These are phyloP conservation scores for Aphaenogaster ashmeadi DNA, from an alignment of 1,140 invertebrate genomes.

Conservation along the genomic window DNA sequence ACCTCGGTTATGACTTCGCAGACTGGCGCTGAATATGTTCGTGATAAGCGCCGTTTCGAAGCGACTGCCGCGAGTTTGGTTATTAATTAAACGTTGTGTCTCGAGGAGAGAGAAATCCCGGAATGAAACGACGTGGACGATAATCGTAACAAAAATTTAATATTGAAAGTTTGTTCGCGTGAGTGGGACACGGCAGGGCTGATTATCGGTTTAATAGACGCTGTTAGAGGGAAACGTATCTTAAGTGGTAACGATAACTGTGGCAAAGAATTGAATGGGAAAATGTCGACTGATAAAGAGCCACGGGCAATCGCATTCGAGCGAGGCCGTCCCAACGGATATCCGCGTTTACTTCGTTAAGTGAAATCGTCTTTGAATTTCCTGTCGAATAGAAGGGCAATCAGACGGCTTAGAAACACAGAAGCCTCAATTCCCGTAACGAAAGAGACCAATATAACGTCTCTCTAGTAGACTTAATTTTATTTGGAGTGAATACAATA, in stretches of 20 bases:
- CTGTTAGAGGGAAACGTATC: conserved; percentile 29
- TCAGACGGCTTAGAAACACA: conserved; percentile 31
- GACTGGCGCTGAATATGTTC: conserved; percentile 15
- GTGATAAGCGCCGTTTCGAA: conserved; percentile 40
- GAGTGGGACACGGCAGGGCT: background rate
- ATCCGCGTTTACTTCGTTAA: conserved; percentile 53
- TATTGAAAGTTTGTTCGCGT: conserved; percentile 28
- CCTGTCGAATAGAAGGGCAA: conserved; percentile 36
- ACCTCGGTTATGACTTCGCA: conserved; percentile 40
- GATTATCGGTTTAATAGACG: conserved; percentile 17
- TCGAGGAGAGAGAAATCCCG: background rate
- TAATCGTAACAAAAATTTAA: conserved; percentile 36
- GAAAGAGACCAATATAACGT: background rate
- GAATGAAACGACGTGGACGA: background rate
- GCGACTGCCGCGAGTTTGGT: background rate
- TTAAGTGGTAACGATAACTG: conserved; percentile 10
- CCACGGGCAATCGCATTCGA: conserved; percentile 7
- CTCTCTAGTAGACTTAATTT: background rate
- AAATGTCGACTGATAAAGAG: conserved; percentile 52
- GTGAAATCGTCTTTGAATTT: conserved; percentile 40
- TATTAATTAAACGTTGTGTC: conserved; percentile 51
- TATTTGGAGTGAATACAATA: background rate
- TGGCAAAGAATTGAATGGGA: conserved; percentile 19
- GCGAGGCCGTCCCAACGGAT: background rate
- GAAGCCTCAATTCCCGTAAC: conserved; percentile 34